These are phyloP conservation scores for Rhodeus uyekii DNA, from an alignment of 2,797 vertebrate species.

Conservation along the genomic window DNA sequence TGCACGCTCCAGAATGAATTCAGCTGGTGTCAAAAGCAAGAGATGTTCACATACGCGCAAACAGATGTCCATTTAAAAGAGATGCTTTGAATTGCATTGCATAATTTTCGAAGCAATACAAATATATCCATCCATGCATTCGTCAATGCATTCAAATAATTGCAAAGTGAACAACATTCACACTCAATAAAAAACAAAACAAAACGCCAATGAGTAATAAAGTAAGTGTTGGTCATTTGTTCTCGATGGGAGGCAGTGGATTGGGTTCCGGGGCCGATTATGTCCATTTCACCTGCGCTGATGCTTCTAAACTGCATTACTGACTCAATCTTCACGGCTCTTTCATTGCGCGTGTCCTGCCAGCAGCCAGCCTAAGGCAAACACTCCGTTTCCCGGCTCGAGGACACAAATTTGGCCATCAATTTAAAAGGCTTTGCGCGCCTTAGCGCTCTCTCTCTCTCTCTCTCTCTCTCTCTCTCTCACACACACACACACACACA, in stretches of 20 bases:
- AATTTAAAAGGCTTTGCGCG: slow-evolving; percentile 17
- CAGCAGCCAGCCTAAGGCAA: slow-evolving; percentile 68
- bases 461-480: no score
- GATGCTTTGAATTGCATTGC: background rate
- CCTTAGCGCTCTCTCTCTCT: no score
- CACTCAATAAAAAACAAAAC: background rate
- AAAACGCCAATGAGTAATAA: background rate
- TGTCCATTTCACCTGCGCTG: slow-evolving; percentile 40
- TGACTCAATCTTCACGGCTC: slow-evolving; percentile 73
- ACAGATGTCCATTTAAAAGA: background rate
- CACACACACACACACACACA: slow-evolving; percentile 14
- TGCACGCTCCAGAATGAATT: background rate
- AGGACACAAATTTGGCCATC: slow-evolving; percentile 67
- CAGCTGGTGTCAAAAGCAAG: background rate
- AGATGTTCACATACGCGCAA: background rate
- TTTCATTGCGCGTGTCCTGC: slow-evolving; percentile 73
- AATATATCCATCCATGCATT: background rate
- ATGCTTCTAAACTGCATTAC: slow-evolving; percentile 73
- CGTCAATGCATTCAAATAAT: background rate
- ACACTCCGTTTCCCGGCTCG: slow-evolving; percentile 71
- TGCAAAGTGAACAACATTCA: background rate
- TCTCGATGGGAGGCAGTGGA: background rate
- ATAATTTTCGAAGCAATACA: background rate
- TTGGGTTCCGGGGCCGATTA: background rate
- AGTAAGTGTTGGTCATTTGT: slow-evolving; percentile 22